These are phyloP conservation scores for Pelagia noctiluca DNA, from an alignment of 30 jellyfish, hydroid and myxozoan species.

Conservation along the genomic window DNA sequence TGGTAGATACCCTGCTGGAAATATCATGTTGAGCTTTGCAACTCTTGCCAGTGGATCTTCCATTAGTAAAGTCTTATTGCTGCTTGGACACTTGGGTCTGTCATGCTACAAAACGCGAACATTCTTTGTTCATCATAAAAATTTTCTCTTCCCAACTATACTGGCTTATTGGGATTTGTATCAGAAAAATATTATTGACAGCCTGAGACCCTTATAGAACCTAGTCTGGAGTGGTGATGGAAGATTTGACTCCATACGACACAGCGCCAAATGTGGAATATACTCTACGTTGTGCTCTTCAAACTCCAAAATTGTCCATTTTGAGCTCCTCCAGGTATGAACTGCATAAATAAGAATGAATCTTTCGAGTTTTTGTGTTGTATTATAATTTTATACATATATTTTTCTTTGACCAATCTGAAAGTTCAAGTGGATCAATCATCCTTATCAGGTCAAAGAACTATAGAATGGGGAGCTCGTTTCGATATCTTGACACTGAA, in stretches of 20 bases:
- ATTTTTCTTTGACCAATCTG: no score
- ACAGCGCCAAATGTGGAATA: constrained; percentile 51
- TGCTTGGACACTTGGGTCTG: constrained; percentile 47
- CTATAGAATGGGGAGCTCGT: no score
- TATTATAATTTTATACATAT: no score
- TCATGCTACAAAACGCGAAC: constrained; percentile 21
- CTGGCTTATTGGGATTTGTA: background rate
- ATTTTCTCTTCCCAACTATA: constrained; percentile 7
- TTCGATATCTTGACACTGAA: no score
- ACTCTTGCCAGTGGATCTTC: constrained; percentile 48
- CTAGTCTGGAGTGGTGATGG: constrained; percentile 26
- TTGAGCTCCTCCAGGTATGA: constrained; percentile 64
- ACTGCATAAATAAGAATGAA: no score
- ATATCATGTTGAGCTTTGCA: constrained; percentile 48
- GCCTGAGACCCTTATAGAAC: background rate
- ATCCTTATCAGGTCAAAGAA: no score
- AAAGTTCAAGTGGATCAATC: no score
- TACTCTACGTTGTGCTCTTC: constrained; percentile 32
- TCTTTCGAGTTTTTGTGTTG: no score
- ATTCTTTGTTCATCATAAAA: constrained; percentile 41
- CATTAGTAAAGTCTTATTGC: constrained; percentile 27
- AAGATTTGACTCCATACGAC: constrained; percentile 61
- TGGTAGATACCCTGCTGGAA: constrained; percentile 66
- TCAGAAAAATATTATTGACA: background rate
- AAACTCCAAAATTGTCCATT: constrained; percentile 26